A percentile compares a stretch with the other conserved stretches of the same genome.
These are phyloP conservation scores for Pelobates cultripes DNA, from an alignment of 2,797 vertebrate genomes.

Conservation along the genomic window DNA sequence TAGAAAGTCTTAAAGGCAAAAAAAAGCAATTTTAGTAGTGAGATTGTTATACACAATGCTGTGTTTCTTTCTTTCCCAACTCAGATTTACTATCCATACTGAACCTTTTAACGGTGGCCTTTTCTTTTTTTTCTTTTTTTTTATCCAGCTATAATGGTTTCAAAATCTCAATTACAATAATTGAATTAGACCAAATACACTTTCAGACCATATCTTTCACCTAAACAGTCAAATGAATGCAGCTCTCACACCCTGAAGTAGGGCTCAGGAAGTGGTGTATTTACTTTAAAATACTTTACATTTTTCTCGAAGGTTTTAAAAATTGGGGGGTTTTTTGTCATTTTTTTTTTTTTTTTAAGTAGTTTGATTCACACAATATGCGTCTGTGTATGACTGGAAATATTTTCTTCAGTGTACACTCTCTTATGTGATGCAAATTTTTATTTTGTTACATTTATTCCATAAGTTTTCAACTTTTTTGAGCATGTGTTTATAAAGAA, in stretches of 20 bases:
- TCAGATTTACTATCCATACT: constrained; percentile 31
- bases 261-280: constrained; percentile 70
- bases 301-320: constrained; percentile 63
- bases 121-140: constrained; percentile 49
- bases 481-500: too few relatives aligned
- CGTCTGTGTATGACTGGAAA: constrained; percentile 44
- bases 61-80: not conserved
- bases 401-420: not conserved
- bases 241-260: constrained; percentile 61
- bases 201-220: constrained; percentile 68
- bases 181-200: constrained; percentile 68
- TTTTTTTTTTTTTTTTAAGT: constrained; percentile 50
- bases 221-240: constrained; percentile 61
- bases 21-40: too few relatives aligned
- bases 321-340: not conserved
- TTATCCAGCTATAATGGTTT: constrained; percentile 60
- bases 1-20: too few relatives aligned
- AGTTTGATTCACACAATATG: constrained; percentile 52
- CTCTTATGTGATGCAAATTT: not conserved
- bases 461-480: not conserved
- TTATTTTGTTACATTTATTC: constrained; percentile 1
- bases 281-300: constrained; percentile 68
- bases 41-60: too few relatives aligned
- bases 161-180: constrained; percentile 67
- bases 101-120: constrained; percentile 47